These are phyloP conservation scores for Cylloceria caligata DNA, from an alignment of 2,888 invertebrate species.

Conservation along the genomic window DNA sequence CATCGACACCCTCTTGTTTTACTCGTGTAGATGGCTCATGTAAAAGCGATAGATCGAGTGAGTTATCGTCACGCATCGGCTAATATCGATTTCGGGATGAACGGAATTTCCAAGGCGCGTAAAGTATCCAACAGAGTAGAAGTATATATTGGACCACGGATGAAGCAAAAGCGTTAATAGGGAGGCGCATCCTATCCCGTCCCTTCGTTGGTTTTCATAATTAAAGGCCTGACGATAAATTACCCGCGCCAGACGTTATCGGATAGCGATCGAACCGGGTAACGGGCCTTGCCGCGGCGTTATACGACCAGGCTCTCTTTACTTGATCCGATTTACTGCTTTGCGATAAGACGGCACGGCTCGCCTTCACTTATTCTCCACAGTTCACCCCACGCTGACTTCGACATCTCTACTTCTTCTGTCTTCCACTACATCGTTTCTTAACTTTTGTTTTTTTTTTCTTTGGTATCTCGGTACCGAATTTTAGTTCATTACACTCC, in stretches of 20 bases:
- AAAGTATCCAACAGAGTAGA: neutral
- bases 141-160: conserved; percentile 11
- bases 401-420: conserved; percentile 8
- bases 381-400: conserved; percentile 34
- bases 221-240: conserved; percentile 68
- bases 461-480: neutral
- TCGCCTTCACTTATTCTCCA: conserved; percentile 40
- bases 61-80: conserved; percentile 51
- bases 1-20: conserved; percentile 34
- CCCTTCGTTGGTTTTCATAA: conserved; percentile 69
- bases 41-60: conserved; percentile 20
- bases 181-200: conserved; percentile 61
- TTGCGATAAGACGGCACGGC: conserved; percentile 54
- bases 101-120: conserved; percentile 43
- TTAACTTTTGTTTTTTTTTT: neutral
- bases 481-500: conserved; percentile 8
- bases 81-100: conserved; percentile 55
- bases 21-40: conserved; percentile 1
- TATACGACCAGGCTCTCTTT: conserved; percentile 59
- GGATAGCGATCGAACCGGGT: conserved; percentile 64
- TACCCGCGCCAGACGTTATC: conserved; percentile 66
- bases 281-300: conserved; percentile 29
- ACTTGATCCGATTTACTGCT: conserved; percentile 63
- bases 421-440: neutral
- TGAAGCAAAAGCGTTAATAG: conserved; percentile 59